Evolutionary conservation across 2,797 vertebrate species (phyloP).

Genomic region (Ibycter americanus): DNA sequence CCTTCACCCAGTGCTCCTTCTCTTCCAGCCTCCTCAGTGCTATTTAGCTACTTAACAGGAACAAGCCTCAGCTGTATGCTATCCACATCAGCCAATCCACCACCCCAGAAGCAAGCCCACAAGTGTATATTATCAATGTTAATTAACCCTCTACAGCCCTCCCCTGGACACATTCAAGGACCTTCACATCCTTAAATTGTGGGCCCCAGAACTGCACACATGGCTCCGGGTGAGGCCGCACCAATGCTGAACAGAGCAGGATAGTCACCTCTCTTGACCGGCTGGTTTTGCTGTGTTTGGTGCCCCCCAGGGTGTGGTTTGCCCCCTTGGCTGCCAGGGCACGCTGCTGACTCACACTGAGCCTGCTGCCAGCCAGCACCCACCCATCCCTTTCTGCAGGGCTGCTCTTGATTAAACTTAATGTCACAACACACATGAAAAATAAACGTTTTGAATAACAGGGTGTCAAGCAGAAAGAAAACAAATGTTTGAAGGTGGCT

Average conservation of each 20-base stretch:
- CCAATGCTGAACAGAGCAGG: accelerated
- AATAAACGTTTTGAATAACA: neutral
- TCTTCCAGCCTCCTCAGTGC: no score
- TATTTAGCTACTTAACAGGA: no score
- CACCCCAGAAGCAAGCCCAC: no score
- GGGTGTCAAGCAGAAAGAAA: neutral
- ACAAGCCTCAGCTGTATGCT: no score
- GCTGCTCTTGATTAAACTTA: neutral
- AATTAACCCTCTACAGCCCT: no score
- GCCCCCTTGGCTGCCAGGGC: neutral
- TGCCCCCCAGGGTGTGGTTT: neutral
- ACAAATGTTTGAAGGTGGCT: neutral
- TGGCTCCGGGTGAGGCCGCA: neutral
- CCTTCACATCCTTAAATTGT: neutral
- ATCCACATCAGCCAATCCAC: no score
- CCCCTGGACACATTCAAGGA: no score
- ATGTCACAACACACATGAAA: neutral
- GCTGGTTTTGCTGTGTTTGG: no score
- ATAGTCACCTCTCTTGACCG: neutral
- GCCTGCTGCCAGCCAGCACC: neutral
- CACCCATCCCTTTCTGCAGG: neutral
- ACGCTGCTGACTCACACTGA: neutral
- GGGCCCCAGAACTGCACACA: neutral
- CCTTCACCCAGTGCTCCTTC: no score
- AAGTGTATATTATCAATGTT: no score